These are phyloP conservation scores for Sakesphorus luctuosus DNA, from an alignment of 2,113 vertebrate genomes.

Conservation along the genomic window DNA sequence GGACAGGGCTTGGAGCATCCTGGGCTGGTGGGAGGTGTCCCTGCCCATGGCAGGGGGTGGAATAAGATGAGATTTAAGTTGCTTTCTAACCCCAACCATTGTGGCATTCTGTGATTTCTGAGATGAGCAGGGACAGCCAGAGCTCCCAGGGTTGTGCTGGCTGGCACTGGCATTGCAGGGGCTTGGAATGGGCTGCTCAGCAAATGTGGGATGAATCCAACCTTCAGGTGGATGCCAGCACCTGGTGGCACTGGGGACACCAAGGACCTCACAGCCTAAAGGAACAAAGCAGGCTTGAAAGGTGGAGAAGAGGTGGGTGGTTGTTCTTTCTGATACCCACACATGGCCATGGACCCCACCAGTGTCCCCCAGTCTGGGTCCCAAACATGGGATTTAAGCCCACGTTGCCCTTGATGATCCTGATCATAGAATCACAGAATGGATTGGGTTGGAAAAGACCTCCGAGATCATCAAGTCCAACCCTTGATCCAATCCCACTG, in stretches of 20 bases:
- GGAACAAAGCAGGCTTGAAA: background rate
- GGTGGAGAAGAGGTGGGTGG: background rate
- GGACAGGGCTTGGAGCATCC: accelerated
- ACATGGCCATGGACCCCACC: background rate
- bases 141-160: background rate
- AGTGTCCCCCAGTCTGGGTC: background rate
- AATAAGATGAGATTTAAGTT: accelerated
- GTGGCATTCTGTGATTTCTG: background rate
- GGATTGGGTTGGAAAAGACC: too few species aligned
- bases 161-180: background rate
- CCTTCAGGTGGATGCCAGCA: background rate
- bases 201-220: background rate
- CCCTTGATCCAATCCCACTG: too few species aligned
- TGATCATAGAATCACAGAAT: too few species aligned
- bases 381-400: background rate
- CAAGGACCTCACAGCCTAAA: accelerated
- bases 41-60: background rate
- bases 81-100: background rate
- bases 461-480: too few species aligned
- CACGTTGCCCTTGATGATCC: background rate
- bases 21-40: accelerated
- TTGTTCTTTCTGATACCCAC: background rate
- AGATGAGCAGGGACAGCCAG: background rate
- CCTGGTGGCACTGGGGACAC: background rate
- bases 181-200: background rate